phyloP scores from a whole-genome alignment of 2,797 vertebrate species.

The Phataginus tricuspis region DNA sequence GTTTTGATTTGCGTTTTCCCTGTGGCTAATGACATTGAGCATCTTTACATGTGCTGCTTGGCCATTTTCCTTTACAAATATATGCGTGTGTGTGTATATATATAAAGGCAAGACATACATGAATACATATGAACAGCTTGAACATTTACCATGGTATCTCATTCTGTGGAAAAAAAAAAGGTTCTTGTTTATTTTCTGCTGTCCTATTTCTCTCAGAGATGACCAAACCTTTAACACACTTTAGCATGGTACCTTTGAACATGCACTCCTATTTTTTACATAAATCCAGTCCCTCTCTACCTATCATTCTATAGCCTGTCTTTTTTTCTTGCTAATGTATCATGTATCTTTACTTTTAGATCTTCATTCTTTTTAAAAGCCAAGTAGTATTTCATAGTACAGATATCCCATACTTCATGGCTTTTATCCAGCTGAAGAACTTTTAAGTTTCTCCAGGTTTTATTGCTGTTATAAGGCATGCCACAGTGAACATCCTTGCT shows the following conservation, averaged over 20 bases:
- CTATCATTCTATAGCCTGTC: not conserved
- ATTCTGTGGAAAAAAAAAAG: not conserved
- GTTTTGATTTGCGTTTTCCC: not conserved
- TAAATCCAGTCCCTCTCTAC: not conserved
- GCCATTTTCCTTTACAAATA: not conserved
- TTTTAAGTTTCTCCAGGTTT: not conserved
- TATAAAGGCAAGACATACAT: not conserved
- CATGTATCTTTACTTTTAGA: not conserved
- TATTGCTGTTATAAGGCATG: fast-evolving
- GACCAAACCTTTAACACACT: not conserved
- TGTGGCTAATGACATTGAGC: not conserved
- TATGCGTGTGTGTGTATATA: no score
- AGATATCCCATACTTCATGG: fast-evolving
- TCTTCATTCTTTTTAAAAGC: not conserved
- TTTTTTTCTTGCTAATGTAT: not conserved
- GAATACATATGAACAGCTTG: not conserved
- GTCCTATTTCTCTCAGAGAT: not conserved
- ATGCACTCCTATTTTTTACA: not conserved
- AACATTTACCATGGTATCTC: not conserved
- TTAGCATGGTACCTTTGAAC: no score
- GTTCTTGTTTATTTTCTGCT: not conserved
- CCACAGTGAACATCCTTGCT: fast-evolving
- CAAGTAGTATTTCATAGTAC: not conserved
- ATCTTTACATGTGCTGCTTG: not conserved
- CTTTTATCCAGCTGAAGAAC: not conserved